A percentile compares a stretch with the other conserved stretches of the same genome.
phyloP scores from a whole-genome alignment of 2,888 invertebrate genomes.

The Neria commutata region DNA sequence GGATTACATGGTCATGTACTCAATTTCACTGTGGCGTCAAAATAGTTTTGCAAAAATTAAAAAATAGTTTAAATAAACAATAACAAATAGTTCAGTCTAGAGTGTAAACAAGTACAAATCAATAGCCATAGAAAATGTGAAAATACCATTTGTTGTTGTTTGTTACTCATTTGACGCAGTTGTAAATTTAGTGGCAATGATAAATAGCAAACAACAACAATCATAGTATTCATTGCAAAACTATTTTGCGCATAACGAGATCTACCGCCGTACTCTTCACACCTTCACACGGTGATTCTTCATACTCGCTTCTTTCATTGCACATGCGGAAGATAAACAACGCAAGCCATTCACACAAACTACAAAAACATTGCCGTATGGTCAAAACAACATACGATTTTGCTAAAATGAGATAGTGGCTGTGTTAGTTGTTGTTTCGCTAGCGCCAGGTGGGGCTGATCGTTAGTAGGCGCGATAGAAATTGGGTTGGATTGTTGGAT shows the following conservation, averaged over 20 bases:
- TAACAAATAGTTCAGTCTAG: constrained; percentile 24
- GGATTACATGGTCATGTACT: too few relatives aligned
- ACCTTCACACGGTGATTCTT: too few relatives aligned
- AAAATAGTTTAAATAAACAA: too few relatives aligned
- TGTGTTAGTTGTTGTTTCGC: constrained; percentile 29
- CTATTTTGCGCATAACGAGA: too few relatives aligned
- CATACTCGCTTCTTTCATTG: background rate
- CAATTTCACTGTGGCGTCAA: too few relatives aligned
- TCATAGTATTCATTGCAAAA: too few relatives aligned
- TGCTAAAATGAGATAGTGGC: constrained; percentile 49
- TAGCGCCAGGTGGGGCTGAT: constrained; percentile 1
- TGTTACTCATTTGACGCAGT: constrained; percentile 22
- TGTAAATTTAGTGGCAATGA: background rate
- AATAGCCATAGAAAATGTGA: too few relatives aligned
- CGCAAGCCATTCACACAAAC: constrained; percentile 3
- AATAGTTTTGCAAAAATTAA: too few relatives aligned
- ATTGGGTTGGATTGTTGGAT: too few relatives aligned
- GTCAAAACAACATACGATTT: constrained; percentile 58
- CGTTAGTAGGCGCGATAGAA: constrained; percentile 12
- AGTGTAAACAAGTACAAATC: constrained; percentile 21
- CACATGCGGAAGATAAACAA: background rate
- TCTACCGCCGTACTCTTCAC: background rate
- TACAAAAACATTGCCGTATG: constrained; percentile 27
- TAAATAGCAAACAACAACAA: background rate
- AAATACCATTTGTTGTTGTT: constrained; percentile 23